Conservation (phyloP, 2,888 invertebrate genomes). For the Ophraella communa region DNA sequence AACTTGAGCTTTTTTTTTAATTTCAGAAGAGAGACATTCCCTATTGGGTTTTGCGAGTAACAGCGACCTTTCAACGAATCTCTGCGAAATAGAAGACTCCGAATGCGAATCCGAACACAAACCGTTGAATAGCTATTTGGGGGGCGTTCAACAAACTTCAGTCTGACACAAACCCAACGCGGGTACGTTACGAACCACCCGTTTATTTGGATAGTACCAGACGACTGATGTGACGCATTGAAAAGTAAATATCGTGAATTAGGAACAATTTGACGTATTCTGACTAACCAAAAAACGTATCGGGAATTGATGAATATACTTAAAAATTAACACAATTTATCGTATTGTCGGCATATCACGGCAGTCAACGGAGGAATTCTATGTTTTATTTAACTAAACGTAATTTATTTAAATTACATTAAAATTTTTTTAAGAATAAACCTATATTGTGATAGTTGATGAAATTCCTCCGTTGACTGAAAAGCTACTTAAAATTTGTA, state of each 20-base stretch:
- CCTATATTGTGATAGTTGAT: constrained; percentile 35
- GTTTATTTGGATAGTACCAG: constrained; percentile 53
- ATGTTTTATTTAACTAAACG: background rate
- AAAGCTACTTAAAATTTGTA: constrained; percentile 39
- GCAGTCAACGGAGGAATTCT: constrained; percentile 33
- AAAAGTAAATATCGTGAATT: background rate
- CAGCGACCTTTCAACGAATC: constrained; percentile 85
- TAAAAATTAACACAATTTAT: constrained; percentile 49
- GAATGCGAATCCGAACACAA: constrained; percentile 70
- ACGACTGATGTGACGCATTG: constrained; percentile 43
- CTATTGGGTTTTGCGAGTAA: constrained; percentile 75
- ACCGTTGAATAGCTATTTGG: constrained; percentile 56
- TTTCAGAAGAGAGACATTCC: constrained; percentile 75
- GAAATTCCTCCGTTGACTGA: constrained; percentile 31
- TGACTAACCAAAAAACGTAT: constrained; percentile 15
- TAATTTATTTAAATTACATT: constrained; percentile 8
- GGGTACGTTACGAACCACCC: constrained; percentile 46
- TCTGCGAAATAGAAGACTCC: constrained; percentile 93
- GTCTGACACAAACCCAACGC: constrained; percentile 50
- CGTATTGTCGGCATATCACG: constrained; percentile 54
- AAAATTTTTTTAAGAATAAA: background rate
- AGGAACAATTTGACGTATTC: background rate
- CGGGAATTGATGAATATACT: constrained; percentile 46
- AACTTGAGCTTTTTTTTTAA: constrained; percentile 16
- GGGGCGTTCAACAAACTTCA: constrained; percentile 58